Evolutionary conservation across 2,797 vertebrate species (phyloP).

Genomic region (Rhodeus uyekii): DNA sequence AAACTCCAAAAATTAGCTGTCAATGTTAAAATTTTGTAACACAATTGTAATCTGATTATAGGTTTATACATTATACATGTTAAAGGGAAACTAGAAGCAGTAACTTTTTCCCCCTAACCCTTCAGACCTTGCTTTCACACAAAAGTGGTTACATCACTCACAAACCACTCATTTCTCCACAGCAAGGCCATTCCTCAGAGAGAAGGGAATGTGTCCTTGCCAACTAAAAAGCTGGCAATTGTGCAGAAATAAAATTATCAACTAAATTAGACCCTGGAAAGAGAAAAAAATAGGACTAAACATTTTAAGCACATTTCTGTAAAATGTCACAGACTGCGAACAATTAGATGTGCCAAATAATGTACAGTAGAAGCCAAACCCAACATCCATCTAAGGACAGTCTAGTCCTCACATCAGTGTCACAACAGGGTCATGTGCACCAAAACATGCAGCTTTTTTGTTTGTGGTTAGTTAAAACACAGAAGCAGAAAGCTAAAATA

Average conservation of each 20-base stretch:
- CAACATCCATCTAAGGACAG: neutral
- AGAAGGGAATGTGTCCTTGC: constrained; percentile 20
- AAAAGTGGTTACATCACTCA: neutral
- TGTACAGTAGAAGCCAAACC: neutral
- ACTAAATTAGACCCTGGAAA: constrained; percentile 17
- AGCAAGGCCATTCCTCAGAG: constrained; percentile 12
- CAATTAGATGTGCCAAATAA: neutral
- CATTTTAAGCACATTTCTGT: neutral
- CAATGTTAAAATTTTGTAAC: neutral
- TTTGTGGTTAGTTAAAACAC: constrained; percentile 26
- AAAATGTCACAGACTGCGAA: constrained; percentile 10
- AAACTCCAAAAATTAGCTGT: neutral
- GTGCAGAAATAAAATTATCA: constrained; percentile 18
- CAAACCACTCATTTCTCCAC: constrained; percentile 16
- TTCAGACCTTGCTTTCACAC: neutral
- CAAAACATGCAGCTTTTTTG: constrained; percentile 33
- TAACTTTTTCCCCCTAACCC: neutral
- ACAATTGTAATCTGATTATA: neutral
- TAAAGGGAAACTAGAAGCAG: neutral
- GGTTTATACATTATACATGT: neutral
- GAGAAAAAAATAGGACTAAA: neutral
- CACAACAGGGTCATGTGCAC: neutral
- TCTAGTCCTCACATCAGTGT: constrained; percentile 9
- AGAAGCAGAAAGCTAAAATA: neutral
- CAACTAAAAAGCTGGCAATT: constrained; percentile 9